phyloP scores from a whole-genome alignment of 2,113 vertebrate genomes.

The Campylomormyrus tamandua region DNA sequence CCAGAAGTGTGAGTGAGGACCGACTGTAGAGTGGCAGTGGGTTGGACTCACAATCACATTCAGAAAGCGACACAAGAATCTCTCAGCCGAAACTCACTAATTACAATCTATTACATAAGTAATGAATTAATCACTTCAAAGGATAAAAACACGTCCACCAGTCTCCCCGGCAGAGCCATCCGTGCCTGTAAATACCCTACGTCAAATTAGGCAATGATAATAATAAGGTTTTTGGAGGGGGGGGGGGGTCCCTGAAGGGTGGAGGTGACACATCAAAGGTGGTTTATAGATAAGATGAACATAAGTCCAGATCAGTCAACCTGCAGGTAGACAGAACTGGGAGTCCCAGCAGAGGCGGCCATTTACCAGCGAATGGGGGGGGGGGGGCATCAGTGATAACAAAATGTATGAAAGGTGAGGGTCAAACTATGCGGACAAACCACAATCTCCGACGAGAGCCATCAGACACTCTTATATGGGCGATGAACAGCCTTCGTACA shows the following conservation, averaged over 20 bases:
- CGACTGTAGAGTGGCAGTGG: background rate
- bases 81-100: slow-evolving; percentile 25
- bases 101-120: slow-evolving; percentile 32
- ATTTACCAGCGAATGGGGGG: background rate
- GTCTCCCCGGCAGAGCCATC: slow-evolving; percentile 21
- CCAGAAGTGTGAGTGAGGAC: background rate
- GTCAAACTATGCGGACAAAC: background rate
- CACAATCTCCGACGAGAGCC: background rate
- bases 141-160: slow-evolving; percentile 43
- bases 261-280: background rate
- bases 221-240: slow-evolving; percentile 14
- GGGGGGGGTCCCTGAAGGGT: background rate
- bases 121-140: slow-evolving; percentile 59
- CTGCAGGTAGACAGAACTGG: background rate
- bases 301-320: background rate
- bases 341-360: background rate
- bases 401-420: background rate
- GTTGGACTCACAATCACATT: background rate
- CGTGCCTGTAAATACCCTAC: slow-evolving; percentile 1
- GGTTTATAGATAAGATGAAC: background rate
- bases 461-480: background rate
- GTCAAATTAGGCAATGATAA: slow-evolving; percentile 29
- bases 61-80: slow-evolving; percentile 13
- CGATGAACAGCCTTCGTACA: background rate
- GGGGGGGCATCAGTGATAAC: background rate